Percentiles rank a stretch among this genome's conserved stretches.
These are phyloP conservation scores for Brenthis hecate DNA, from an alignment of 2,888 invertebrate species.

Conservation along the genomic window DNA sequence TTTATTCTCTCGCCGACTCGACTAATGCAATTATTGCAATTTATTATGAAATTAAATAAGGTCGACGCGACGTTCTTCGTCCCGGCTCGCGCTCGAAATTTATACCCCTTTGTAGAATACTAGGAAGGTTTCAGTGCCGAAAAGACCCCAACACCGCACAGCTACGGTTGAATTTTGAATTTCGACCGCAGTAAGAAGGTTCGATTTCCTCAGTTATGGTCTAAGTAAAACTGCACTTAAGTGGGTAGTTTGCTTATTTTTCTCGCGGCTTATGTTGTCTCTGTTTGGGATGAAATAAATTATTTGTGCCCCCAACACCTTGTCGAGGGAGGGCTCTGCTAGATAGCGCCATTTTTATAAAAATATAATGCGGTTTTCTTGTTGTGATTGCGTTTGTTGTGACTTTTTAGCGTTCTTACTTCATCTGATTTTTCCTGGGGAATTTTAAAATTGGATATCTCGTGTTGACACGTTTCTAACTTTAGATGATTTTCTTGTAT, in stretches of 20 bases:
- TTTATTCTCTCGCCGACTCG: constrained; percentile 64
- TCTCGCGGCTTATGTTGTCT: constrained; percentile 76
- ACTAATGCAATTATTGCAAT: constrained; percentile 80
- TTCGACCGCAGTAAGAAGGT: constrained; percentile 55
- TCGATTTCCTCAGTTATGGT: constrained; percentile 50
- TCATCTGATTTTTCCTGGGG: constrained; percentile 25
- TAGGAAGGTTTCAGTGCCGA: constrained; percentile 47
- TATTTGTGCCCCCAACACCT: constrained; percentile 79
- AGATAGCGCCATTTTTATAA: constrained; percentile 80
- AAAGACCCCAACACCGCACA: constrained; percentile 51
- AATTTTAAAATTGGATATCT: constrained; percentile 11
- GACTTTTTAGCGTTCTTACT: constrained; percentile 37
- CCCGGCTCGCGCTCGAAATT: constrained; percentile 57
- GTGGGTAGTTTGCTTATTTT: constrained; percentile 80
- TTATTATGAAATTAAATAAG: constrained; percentile 81
- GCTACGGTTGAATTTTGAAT: constrained; percentile 63
- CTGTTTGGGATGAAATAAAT: constrained; percentile 74
- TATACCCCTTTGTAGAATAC: constrained; percentile 60
- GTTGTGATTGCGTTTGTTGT: constrained; percentile 67
- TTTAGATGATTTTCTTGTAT: constrained; percentile 5
- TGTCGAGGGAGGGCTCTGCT: constrained; percentile 59
- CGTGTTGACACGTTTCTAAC: constrained; percentile 1
- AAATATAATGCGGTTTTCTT: constrained; percentile 76
- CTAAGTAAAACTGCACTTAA: constrained; percentile 56
- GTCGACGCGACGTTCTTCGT: constrained; percentile 63